Percentiles rank a stretch among this genome's conserved stretches.
Conservation (phyloP, 2,888 invertebrate genomes). For the Tenthredo distinguenda region DNA sequence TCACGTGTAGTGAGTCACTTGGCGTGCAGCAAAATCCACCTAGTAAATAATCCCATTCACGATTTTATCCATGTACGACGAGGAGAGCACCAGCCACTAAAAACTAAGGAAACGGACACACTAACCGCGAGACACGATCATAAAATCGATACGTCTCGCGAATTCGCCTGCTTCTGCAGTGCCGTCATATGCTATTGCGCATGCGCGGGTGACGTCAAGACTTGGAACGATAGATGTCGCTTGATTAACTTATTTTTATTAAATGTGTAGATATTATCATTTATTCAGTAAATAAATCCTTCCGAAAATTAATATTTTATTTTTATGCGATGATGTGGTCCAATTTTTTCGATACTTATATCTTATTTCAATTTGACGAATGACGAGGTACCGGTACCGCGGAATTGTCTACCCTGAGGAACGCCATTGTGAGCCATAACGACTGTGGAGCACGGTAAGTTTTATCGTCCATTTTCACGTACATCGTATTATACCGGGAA, state of each 20-base stretch:
- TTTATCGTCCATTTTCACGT: conserved; percentile 85
- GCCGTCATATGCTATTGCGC: conserved; percentile 79
- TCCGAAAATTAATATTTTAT: conserved; percentile 56
- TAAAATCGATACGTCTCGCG: conserved; percentile 89
- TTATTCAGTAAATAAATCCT: conserved; percentile 60
- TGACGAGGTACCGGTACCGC: conserved; percentile 62
- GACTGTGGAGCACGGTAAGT: conserved; percentile 84
- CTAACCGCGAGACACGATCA: conserved; percentile 80
- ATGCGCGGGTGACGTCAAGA: conserved; percentile 78
- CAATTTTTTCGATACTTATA: conserved; percentile 28
- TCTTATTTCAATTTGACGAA: conserved; percentile 56
- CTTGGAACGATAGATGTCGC: conserved; percentile 53
- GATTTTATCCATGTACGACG: conserved; percentile 84
- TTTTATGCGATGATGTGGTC: conserved; percentile 37
- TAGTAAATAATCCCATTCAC: conserved; percentile 85
- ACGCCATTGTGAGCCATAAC: conserved; percentile 93
- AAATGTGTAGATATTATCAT: not conserved
- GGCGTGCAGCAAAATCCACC: conserved; percentile 71
- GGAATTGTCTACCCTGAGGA: conserved; percentile 80
- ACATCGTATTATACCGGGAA: conserved; percentile 82
- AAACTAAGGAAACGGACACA: conserved; percentile 78
- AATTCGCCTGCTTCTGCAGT: conserved; percentile 83
- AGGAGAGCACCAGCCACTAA: conserved; percentile 80
- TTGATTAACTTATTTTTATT: not conserved
- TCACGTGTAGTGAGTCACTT: conserved; percentile 67